Evolutionary conservation across 23 tunicate species (phyloP).

Genomic region (Ciona savignyi): DNA sequence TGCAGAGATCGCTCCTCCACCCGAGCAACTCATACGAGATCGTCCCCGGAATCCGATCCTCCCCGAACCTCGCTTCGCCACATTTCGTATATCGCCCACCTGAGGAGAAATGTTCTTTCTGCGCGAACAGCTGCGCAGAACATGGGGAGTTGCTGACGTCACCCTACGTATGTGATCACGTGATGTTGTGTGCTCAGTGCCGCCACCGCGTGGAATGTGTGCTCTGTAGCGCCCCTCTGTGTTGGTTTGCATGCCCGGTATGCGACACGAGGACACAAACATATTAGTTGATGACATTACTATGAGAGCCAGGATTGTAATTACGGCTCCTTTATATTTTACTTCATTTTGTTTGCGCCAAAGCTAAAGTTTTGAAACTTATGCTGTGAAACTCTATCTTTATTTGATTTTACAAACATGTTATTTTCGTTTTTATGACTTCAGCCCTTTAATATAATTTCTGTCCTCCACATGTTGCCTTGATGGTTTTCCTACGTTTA

Average conservation of each 20-base stretch:
- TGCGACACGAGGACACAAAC: conserved; percentile 27
- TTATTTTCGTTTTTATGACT: too few species aligned
- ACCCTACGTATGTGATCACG: conserved; percentile 44
- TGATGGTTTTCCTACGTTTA: too few species aligned
- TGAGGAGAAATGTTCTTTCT: conserved; percentile 14
- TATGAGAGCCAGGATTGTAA: too few species aligned
- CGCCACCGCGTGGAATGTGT: conserved; percentile 18
- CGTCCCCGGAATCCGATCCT: conserved; percentile 7
- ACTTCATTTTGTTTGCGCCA: too few species aligned
- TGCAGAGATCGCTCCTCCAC: not conserved
- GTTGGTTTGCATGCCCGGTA: conserved; percentile 42
- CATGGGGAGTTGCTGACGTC: not conserved
- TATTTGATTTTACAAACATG: too few species aligned
- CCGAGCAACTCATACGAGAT: conserved; percentile 22
- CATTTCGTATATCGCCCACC: conserved; percentile 7
- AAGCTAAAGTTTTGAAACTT: too few species aligned
- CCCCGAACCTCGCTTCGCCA: conserved; percentile 4
- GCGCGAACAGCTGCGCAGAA: conserved; percentile 2
- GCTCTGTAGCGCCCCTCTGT: conserved; percentile 33
- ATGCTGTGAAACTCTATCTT: too few species aligned
- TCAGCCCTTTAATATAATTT: too few species aligned
- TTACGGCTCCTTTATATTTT: too few species aligned
- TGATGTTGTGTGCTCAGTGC: conserved; percentile 17
- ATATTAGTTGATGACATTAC: too few species aligned
- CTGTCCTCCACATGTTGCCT: too few species aligned